phyloP scores from a whole-genome alignment of 2,888 invertebrate species.

The Heliconius charithonia region DNA sequence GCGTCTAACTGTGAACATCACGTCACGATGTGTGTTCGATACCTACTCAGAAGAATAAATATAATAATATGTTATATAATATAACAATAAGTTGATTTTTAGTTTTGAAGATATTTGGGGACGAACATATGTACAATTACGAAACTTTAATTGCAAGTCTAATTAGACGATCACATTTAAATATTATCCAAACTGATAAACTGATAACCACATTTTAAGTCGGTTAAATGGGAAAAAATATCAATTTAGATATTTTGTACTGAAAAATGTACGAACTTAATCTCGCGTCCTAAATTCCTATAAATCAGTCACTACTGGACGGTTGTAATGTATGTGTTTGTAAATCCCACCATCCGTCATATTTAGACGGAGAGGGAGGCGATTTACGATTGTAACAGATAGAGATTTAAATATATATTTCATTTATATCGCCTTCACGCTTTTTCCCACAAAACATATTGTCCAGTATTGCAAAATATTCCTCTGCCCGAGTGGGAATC shows the following conservation, averaged over 20 bases:
- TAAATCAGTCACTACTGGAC: conserved; percentile 24
- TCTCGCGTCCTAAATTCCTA: conserved; percentile 7
- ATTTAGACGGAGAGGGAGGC: conserved; percentile 26
- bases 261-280: conserved; percentile 7
- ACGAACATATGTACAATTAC: too few species aligned
- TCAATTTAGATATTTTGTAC: conserved; percentile 3
- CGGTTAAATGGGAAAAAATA: background rate
- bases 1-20: too few species aligned
- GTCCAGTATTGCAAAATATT: too few species aligned
- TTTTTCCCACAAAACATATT: too few species aligned
- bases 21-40: too few species aligned
- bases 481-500: too few species aligned
- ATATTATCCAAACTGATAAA: background rate
- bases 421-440: background rate
- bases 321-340: conserved; percentile 25
- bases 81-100: too few species aligned
- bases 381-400: conserved; percentile 20
- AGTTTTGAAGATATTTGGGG: too few species aligned
- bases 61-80: too few species aligned
- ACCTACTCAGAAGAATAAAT: too few species aligned
- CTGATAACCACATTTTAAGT: background rate
- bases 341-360: conserved; percentile 43
- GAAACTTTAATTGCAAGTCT: too few species aligned
- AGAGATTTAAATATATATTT: background rate
- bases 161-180: too few species aligned